Base-by-base conservation (phyloP, 2,113 vertebrate genomes). In the Gorsachius goisagi region DNA sequence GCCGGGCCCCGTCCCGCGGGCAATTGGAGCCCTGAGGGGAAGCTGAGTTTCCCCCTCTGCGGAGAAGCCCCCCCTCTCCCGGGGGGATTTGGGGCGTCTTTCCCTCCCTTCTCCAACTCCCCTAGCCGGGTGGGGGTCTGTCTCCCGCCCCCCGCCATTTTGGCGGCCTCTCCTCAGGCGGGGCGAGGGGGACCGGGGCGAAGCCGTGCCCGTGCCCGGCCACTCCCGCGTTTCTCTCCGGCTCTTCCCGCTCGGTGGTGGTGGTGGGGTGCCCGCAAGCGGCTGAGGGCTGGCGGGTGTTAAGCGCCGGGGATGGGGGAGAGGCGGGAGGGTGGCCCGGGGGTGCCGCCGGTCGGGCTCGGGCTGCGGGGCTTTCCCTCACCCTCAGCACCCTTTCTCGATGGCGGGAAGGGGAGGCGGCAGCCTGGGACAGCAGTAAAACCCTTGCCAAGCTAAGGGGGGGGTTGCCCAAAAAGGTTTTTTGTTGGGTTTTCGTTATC, bases 71-170 rank as follows among this genome's bases (percentile, higher is more conserved):
- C 2, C 44, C 44, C 17, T 2, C 11, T 12, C 27, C 2, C 17
- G 16, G 9, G 8, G 22, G 20, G 5, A 0, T 9, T 12, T 6
- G 39, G 49, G 53, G 26, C 44, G 7, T 6, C 67, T 4, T 37
- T 5, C 53, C 12, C 6, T 16, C 22, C 33, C 3, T 53, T 3
- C 4, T 11, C 9, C 13, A 7, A 9, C 21, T 35, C 15, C 52
- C 24, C 21, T 12, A 13, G 44, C 58, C 63, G 55, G 80, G 85
- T 22, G 62, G 95, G 93, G 90, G 90, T 78, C 84, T 19, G 66
- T 69, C 50, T 59, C 87, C 49, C 95, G 95, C 75, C 55, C 63
- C 87, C 56, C 95, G 95, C 95, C 95, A 94, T 95, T 92, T 96
- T 95, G 93, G 85, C 78, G 68, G 93, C 67, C 35, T 53, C 47